Conservation (phyloP, 2,797 vertebrate species). For the Pantherophis alleghaniensis region DNA sequence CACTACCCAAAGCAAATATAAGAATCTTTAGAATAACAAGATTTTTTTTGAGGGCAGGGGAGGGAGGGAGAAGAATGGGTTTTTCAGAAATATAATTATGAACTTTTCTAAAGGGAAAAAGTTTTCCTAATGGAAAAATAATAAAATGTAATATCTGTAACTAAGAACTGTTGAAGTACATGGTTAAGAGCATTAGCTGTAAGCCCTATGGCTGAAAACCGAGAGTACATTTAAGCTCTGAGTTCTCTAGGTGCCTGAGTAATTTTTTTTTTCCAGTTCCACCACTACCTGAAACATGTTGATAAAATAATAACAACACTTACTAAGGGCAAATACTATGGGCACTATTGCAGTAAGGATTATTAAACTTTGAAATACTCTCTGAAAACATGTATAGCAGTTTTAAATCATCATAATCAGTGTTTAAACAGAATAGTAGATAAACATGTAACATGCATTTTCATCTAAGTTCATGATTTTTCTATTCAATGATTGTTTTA, state of each 20-base stretch:
- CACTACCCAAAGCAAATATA: too few relatives aligned
- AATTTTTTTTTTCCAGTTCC: background rate
- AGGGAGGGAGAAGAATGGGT: background rate
- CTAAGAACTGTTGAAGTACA: background rate
- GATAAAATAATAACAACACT: background rate
- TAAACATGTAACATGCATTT: background rate
- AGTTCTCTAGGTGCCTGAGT: background rate
- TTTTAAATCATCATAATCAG: background rate
- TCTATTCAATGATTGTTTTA: background rate
- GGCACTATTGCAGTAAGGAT: background rate
- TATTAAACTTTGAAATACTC: background rate
- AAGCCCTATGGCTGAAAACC: background rate
- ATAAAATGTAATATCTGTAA: background rate
- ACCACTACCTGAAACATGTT: background rate
- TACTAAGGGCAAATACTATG: background rate
- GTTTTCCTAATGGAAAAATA: background rate
- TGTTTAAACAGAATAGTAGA: background rate
- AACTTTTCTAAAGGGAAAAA: background rate
- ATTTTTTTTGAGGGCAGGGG: accelerated
- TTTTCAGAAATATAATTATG: background rate
- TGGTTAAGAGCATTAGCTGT: background rate
- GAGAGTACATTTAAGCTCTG: background rate
- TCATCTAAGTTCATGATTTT: background rate
- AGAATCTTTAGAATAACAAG: background rate
- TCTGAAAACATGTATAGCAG: background rate